These are phyloP conservation scores for Deroplatys truncata DNA, from an alignment of 2,888 invertebrate species.

Conservation along the genomic window DNA sequence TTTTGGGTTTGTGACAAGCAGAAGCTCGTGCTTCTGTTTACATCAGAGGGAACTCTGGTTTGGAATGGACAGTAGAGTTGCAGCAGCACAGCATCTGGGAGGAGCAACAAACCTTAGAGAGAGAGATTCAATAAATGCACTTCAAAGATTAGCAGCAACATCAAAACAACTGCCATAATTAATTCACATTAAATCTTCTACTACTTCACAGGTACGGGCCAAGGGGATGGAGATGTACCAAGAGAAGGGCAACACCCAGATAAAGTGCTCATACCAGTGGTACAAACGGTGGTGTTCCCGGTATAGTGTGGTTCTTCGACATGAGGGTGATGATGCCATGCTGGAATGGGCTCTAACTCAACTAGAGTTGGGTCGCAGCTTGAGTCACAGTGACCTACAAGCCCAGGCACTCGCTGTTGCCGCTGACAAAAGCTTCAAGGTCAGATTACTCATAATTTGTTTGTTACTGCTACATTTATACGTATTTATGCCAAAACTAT, in stretches of 20 bases:
- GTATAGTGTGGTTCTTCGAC: conserved; percentile 28
- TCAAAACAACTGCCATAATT: no score
- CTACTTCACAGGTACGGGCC: conserved; percentile 33
- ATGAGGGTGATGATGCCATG: conserved; percentile 32
- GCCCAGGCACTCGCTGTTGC: conserved; percentile 30
- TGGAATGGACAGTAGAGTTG: no score
- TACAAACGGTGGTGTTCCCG: conserved; percentile 37
- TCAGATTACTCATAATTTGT: neutral
- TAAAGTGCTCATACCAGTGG: conserved; percentile 39
- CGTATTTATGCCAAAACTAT: neutral
- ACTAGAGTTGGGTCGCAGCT: conserved; percentile 36
- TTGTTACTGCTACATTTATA: neutral
- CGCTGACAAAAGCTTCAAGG: conserved; percentile 5
- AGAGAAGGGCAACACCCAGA: conserved; percentile 34
- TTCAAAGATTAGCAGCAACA: no score
- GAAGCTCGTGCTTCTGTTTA: no score
- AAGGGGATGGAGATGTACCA: conserved; percentile 37
- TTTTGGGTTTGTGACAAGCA: no score
- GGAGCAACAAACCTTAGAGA: no score
- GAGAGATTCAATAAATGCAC: no score
- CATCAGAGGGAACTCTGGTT: no score
- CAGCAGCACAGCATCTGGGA: no score
- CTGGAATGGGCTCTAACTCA: conserved; percentile 36
- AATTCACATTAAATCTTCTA: no score
- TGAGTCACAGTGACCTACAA: conserved; percentile 36